Percentiles rank a stretch among this genome's conserved stretches.
phyloP scores from a whole-genome alignment of 2,888 invertebrate genomes.

The Sesia bembeciformis region DNA sequence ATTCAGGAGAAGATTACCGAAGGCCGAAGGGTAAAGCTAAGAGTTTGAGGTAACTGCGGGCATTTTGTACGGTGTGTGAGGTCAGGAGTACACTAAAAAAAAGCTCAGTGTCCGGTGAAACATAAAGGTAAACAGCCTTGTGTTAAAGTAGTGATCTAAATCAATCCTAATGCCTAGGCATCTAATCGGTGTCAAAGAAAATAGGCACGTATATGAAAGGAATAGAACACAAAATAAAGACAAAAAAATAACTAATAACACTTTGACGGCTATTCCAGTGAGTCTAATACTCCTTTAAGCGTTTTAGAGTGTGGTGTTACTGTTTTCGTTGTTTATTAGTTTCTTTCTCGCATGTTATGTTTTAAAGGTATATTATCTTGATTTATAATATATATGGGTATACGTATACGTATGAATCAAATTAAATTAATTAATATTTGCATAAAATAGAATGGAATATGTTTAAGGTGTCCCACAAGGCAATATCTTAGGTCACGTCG shows the following conservation, averaged over 20 bases:
- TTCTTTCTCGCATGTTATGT: background rate
- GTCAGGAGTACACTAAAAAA: slow-evolving; percentile 73
- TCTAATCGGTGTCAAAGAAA: slow-evolving; percentile 69
- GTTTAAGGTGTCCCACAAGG: slow-evolving; percentile 43
- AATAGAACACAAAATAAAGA: slow-evolving; percentile 45
- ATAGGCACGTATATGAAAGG: slow-evolving; percentile 61
- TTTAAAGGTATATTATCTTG: background rate
- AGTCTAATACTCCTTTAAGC: slow-evolving; percentile 71
- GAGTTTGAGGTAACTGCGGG: slow-evolving; percentile 73
- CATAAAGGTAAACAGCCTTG: slow-evolving; percentile 69
- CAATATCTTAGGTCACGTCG: slow-evolving; percentile 13
- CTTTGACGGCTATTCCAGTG: slow-evolving; percentile 65
- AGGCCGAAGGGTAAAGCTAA: slow-evolving; percentile 68
- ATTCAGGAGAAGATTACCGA: slow-evolving; percentile 53
- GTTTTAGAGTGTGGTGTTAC: slow-evolving; percentile 59
- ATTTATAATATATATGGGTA: slow-evolving; percentile 41
- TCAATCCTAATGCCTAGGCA: slow-evolving; percentile 72
- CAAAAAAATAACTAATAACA: slow-evolving; percentile 65
- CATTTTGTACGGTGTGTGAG: slow-evolving; percentile 71
- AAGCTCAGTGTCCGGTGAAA: slow-evolving; percentile 71
- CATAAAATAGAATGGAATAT: slow-evolving; percentile 11
- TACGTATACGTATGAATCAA: slow-evolving; percentile 34
- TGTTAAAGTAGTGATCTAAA: slow-evolving; percentile 70
- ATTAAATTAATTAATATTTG: background rate
- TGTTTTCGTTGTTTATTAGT: slow-evolving; percentile 25